Evolutionary conservation across 1,140 invertebrate genomes (phyloP), one percentile per base, ranked within the genome.

Genomic region (Trichomalopsis sarcophagae): DNA sequence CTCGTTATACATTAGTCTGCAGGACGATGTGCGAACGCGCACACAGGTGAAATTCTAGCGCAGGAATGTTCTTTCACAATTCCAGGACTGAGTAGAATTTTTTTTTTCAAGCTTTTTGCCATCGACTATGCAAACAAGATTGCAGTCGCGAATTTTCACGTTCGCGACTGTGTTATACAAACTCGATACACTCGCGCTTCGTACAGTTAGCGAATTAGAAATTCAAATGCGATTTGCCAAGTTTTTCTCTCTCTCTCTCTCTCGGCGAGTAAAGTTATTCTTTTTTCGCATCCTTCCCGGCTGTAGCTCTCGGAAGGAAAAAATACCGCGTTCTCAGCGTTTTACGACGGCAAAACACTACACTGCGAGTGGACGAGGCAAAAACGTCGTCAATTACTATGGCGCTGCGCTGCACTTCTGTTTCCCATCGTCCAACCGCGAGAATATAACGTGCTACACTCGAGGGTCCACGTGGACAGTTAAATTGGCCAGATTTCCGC

Each of bases 401-500:
- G 55, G 17, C 5, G 50, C 50, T 50, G 50, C 17, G 14, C 17
- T 55, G 55, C 55, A 62, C 55, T 62, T 62, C 55, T 21, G 73
- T 74, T 74, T 74, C 73, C 33, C 73, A 74, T 74, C 73, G 73
- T 36, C 69, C 13, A 27, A 9, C 6, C 21, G 30, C 1, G 17
- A 74, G 71, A 62, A 21, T 7, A 62, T 62, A n/a, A 21, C 55
- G 55, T 7, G 1, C 27, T 73, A 33, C 69, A 36, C 23, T 27
- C 33, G 27, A 47, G 75, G 75, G 7, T 55, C 44, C 75, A 77
- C 75, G 75, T 77, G 75, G 75, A 66, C 77, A 66, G 77, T 79
- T 79, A 79, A 79, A 79, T 27, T 66, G 50, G 23, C 77, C 77
- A 79, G 77, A 79, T 79, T 79, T 79, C 77, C 77, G 50, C 30